A percentile compares a stretch with the other conserved stretches of the same genome.
Evolutionary conservation across 1,140 invertebrate species (phyloP).

Genomic region (Vanessa atalanta): DNA sequence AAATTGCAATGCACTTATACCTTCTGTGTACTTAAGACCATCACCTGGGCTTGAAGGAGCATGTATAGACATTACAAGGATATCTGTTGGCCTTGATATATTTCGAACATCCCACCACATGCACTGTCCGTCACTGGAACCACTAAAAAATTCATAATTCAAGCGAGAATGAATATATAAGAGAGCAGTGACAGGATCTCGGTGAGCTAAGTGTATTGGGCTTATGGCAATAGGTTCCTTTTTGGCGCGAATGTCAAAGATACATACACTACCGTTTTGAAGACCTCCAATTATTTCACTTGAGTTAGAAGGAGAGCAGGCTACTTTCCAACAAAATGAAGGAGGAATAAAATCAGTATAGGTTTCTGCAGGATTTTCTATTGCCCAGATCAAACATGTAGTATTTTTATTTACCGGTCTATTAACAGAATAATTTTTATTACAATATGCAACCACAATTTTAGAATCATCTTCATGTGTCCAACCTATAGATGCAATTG

Average conservation of each 20-base stretch:
- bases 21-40: constrained; percentile 83
- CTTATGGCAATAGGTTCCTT: constrained; percentile 79
- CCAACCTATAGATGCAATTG: constrained; percentile 89
- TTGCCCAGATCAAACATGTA: constrained; percentile 86
- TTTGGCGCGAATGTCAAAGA: constrained; percentile 87
- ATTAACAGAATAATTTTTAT: constrained; percentile 83
- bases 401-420: constrained; percentile 82
- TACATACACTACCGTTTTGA: constrained; percentile 88
- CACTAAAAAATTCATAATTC: constrained; percentile 91
- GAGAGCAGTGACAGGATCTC: constrained; percentile 85
- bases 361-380: constrained; percentile 89
- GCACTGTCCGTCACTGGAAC: constrained; percentile 90
- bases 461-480: constrained; percentile 87
- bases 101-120: constrained; percentile 92
- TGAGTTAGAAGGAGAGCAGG: constrained; percentile 91
- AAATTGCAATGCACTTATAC: constrained; percentile 89
- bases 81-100: constrained; percentile 86
- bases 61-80: constrained; percentile 83
- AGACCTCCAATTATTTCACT: constrained; percentile 90
- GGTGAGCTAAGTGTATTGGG: constrained; percentile 84
- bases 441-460: constrained; percentile 90
- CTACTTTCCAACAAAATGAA: constrained; percentile 86
- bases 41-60: constrained; percentile 82
- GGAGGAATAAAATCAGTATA: constrained; percentile 83
- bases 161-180: constrained; percentile 89